Base-by-base conservation (phyloP, 2,113 vertebrate species). In the Geococcyx californianus region DNA sequence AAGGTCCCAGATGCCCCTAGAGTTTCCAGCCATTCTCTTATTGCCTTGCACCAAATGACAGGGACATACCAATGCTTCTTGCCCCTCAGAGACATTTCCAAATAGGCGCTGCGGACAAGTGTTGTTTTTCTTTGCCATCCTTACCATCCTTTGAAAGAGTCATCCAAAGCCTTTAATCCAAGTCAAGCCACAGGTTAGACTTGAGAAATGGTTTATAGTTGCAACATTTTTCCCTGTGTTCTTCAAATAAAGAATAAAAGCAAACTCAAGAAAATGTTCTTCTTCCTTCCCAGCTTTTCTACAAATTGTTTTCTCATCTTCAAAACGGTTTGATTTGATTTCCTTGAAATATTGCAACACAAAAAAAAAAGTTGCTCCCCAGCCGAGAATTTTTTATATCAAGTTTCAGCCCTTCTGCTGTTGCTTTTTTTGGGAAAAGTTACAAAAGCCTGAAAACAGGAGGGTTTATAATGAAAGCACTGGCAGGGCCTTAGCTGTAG, bases 271-370 rank as follows among this genome's bases (percentile, higher is more conserved):
- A 72, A 88, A 93, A 84, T 16, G 1, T 12, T 82, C 8, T 73
- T 73, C 33, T 76, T 34, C 45, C 59, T 91, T 91, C 59, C 33
- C 24, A 77, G 26, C 13, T 52, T 66, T 81, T 60, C 42, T 80
- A 44, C 19, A 26, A 90, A 87, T 92, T 94, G 67, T 90, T 91
- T 77, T 94, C 60, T 91, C 40, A 78, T 90, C 95, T 96, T 84
- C 45, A 82, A 45, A 94, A 87, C 42, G 28, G 36, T 40, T 92
- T 93, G 67, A 91, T 95, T 94, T 80, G 44, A 89, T 91, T 96
- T 94, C 67, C 84, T 93, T 94, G 63, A 93, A 96, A 96, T 85
- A 94, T 89, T 95, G 74, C 91, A 94, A 94, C 51, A 91, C 55
- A 67, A 64, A 66, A 24, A 58, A 67, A 91, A 91, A 97, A 86